Percentiles rank a stretch among this genome's conserved stretches.
Conservation (phyloP, 2,797 vertebrate genomes). For the Intellagama lesueurii region DNA sequence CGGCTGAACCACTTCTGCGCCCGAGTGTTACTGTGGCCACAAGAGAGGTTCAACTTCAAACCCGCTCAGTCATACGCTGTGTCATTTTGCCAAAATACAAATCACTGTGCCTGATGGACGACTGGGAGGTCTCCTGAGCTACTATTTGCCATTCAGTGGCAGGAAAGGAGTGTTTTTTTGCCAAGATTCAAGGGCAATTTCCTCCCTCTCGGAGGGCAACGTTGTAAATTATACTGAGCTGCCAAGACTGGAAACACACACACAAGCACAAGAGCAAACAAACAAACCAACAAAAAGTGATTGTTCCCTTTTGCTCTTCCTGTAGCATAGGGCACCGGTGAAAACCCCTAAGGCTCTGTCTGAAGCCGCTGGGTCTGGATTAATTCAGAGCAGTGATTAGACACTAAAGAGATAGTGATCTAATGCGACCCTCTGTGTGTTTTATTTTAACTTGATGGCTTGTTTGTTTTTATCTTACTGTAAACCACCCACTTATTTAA, state of each 20-base stretch:
- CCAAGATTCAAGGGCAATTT: conserved; percentile 15
- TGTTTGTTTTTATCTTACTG: too few species aligned
- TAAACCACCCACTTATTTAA: too few species aligned
- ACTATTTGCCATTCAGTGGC: too few species aligned
- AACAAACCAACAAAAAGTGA: too few species aligned
- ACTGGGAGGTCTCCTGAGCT: background rate
- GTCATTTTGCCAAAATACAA: conserved; percentile 31
- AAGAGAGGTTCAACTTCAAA: conserved; percentile 43
- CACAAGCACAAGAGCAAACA: background rate
- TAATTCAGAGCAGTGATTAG: too few species aligned
- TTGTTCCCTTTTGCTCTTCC: too few species aligned
- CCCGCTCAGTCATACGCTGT: background rate
- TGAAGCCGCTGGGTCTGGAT: too few species aligned
- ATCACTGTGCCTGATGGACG: background rate
- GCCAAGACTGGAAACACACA: background rate
- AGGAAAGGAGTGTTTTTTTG: conserved; percentile 6
- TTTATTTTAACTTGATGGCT: too few species aligned
- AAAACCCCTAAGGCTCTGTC: too few species aligned
- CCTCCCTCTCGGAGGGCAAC: background rate
- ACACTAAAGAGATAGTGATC: too few species aligned
- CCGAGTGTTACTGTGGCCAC: conserved; percentile 57
- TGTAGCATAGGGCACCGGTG: too few species aligned
- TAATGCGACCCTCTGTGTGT: too few species aligned
- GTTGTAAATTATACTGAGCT: background rate
- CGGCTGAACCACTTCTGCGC: conserved; percentile 66